phyloP scores from a whole-genome alignment of 2,797 vertebrate genomes.

The Oreortyx pictus region DNA sequence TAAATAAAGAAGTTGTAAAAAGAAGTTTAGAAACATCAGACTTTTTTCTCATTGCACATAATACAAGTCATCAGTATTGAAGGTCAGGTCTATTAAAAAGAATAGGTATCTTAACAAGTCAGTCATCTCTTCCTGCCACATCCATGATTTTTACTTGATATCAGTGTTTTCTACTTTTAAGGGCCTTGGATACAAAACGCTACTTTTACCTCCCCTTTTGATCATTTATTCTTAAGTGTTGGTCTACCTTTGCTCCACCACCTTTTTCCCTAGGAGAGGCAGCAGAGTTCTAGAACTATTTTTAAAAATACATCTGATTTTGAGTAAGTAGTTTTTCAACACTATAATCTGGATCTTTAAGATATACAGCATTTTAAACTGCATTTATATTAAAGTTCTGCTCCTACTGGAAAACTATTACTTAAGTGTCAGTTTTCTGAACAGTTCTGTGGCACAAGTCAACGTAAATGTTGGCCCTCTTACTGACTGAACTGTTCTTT shows the following conservation, averaged over 20 bases:
- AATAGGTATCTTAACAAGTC: background rate
- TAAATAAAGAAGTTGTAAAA: background rate
- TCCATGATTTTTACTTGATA: background rate
- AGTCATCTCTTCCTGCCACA: background rate
- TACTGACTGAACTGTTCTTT: background rate
- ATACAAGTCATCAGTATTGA: background rate
- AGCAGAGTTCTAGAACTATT: background rate
- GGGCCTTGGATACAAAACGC: background rate
- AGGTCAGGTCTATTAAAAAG: background rate
- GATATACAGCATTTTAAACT: background rate
- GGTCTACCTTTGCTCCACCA: background rate
- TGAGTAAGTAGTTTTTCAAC: background rate
- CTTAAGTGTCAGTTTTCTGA: background rate
- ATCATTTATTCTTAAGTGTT: background rate
- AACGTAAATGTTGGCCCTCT: background rate
- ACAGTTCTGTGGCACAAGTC: background rate
- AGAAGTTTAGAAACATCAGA: background rate
- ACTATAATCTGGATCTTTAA: background rate
- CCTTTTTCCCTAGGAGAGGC: background rate
- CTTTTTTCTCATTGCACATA: background rate
- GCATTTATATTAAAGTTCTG: constrained; percentile 1
- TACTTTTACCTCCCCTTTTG: background rate
- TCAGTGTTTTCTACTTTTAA: background rate
- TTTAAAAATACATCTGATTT: background rate
- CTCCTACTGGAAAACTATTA: background rate